A percentile compares a stretch with the other conserved stretches of the same genome.
Evolutionary conservation across 2,113 vertebrate genomes (phyloP).

Genomic region (Zeus faber): DNA sequence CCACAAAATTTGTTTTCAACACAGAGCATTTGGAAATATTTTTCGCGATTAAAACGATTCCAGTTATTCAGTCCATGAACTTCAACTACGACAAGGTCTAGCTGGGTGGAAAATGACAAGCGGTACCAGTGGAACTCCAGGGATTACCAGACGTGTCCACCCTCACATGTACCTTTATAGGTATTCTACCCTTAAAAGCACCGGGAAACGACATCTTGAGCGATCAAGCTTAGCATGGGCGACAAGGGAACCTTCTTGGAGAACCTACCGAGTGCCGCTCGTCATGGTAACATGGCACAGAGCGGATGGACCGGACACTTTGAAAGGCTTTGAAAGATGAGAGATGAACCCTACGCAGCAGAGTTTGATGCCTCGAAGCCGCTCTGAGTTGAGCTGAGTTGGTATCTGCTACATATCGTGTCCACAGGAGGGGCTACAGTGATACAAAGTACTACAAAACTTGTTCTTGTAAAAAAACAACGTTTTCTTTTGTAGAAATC

Average conservation of each 20-base stretch:
- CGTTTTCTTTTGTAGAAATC: constrained; percentile 92
- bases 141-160: neutral
- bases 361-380: constrained; percentile 43
- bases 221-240: constrained; percentile 3
- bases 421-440: constrained; percentile 64
- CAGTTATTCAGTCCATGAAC: constrained; percentile 71
- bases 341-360: constrained; percentile 56
- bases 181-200: constrained; percentile 65
- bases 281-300: constrained; percentile 51
- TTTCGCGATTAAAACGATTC: constrained; percentile 32
- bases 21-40: constrained; percentile 68
- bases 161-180: neutral
- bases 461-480: constrained; percentile 95
- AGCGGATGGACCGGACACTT: constrained; percentile 29
- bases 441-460: constrained; percentile 99
- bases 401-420: constrained; percentile 69
- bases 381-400: constrained; percentile 43
- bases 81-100: constrained; percentile 79
- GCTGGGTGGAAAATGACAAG: constrained; percentile 83
- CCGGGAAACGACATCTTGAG: constrained; percentile 12
- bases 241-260: constrained; percentile 7
- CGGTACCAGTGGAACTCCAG: constrained; percentile 81
- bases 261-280: constrained; percentile 45
- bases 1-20: constrained; percentile 80
- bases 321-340: constrained; percentile 45